A percentile compares a stretch with the other conserved stretches of the same genome.
These are phyloP conservation scores for Callinectes sapidus DNA, from an alignment of 2,888 invertebrate species.

Conservation along the genomic window DNA sequence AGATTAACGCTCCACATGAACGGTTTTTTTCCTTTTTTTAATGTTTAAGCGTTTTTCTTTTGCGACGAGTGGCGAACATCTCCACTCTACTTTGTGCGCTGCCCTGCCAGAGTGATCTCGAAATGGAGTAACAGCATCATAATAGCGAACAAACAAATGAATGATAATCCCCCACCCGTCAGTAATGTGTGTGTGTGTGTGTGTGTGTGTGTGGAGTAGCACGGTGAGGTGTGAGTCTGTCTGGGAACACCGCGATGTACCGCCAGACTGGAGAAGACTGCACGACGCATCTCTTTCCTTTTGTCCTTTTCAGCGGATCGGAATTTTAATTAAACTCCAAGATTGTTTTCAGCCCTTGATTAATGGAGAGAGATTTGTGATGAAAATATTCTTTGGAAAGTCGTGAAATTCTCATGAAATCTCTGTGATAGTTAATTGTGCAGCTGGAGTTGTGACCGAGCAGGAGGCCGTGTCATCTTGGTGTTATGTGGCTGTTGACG, in stretches of 20 bases:
- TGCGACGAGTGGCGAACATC: not conserved
- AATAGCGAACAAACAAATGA: not conserved
- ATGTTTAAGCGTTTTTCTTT: not conserved
- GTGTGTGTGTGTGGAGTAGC: not conserved
- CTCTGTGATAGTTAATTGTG: not conserved
- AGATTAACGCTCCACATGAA: not conserved
- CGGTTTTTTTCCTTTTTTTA: not conserved
- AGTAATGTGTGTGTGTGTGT: not conserved
- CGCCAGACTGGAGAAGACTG: not conserved
- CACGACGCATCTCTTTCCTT: constrained; percentile 36
- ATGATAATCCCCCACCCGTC: not conserved
- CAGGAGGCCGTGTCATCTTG: not conserved
- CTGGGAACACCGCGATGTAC: not conserved
- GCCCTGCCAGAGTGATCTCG: not conserved
- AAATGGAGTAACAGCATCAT: not conserved
- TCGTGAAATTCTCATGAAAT: constrained; percentile 10
- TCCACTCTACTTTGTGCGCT: not conserved
- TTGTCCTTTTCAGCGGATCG: constrained; percentile 39
- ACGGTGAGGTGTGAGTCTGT: not conserved
- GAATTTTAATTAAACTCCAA: constrained; percentile 51
- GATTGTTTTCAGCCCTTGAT: constrained; percentile 45
- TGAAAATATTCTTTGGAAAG: constrained; percentile 36
- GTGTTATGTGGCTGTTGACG: not conserved
- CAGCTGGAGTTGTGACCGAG: not conserved
- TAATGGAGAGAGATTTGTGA: constrained; percentile 42